Base-by-base conservation (phyloP, 2,113 vertebrate species). In the Empidonax traillii region DNA sequence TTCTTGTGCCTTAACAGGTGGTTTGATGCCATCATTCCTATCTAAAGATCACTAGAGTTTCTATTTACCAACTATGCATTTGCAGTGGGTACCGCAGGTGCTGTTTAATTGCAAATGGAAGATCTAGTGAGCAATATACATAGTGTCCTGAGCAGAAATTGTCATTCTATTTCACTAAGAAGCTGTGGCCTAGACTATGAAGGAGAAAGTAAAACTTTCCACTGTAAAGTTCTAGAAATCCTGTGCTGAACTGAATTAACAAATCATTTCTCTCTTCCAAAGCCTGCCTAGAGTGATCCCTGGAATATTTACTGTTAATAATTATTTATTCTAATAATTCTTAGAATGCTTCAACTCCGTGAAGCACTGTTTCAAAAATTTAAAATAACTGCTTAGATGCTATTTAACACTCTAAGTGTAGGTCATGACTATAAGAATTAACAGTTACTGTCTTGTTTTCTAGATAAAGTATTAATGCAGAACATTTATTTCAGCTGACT, bases 121-220 rank as follows among this genome's bases (percentile, higher is more conserved):
- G 33, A 30, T 37, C 14, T 17, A 71, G 49, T 41, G n/a, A 53
- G 31, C 46, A 66, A 17, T 31, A n/a, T 13, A 9, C 21, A 53
- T 24, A 31, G 8, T 17, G 27, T 47, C 11, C 31, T 37, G 39
- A 75, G 19, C 12, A 65, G n/a, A 85, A 52, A n/a, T 46, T 67
- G 23, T 55, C 39, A 24, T 22, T 4, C 4, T 10, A 30, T 67
- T 53, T 84, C 55, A 89, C 18, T 55, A 41, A 62, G 67, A 61
- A 59, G 14, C 12, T 39, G 19, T 27, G n/a, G 20, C 25, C 46
- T 51, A 49, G 25, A 5, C n/a, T 90, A 27, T 59, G 55, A 77
- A 84, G 46, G 15, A 37, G 9, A 83, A 69, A 1, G 0, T 63
- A 11, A 0, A 2, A 58, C 17, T 18, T 76, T 18, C 12, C 13